Conservation (phyloP, 2,888 invertebrate genomes). For the Lottia scabra region DNA sequence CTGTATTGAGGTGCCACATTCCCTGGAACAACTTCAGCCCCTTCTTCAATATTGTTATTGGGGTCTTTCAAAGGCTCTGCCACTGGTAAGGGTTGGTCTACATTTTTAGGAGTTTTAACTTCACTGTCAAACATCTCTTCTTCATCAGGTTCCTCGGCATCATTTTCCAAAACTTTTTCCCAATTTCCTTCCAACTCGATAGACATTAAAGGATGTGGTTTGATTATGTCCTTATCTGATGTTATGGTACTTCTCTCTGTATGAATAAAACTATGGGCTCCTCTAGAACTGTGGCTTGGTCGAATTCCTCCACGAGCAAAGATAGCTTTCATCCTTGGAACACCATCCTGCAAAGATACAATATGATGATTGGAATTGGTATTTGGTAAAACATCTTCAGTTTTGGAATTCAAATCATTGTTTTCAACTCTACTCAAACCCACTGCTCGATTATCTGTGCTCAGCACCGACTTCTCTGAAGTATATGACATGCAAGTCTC, state of each 20-base stretch:
- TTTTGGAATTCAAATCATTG: too few species aligned
- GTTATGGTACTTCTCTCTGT: not conserved
- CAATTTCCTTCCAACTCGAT: not conserved
- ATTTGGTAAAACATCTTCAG: too few species aligned
- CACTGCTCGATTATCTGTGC: too few species aligned
- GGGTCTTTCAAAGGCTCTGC: not conserved
- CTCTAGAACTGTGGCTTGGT: not conserved
- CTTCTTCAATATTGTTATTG: not conserved
- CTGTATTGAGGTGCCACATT: not conserved
- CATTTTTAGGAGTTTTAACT: too few species aligned
- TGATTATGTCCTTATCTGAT: not conserved
- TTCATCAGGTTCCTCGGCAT: too few species aligned
- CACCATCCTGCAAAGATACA: not conserved
- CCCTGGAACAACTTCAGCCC: not conserved
- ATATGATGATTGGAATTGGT: not conserved
- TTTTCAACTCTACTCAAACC: too few species aligned
- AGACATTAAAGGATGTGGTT: not conserved
- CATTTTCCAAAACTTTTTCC: not conserved
- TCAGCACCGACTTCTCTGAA: too few species aligned
- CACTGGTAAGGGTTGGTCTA: not conserved
- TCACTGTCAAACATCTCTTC: too few species aligned
- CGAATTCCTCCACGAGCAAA: not conserved
- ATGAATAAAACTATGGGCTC: not conserved
- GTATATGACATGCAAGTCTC: too few species aligned
- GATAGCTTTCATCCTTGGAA: not conserved